phyloP scores from a whole-genome alignment of 2,113 vertebrate species.

The Brachionichthys hirsutus region DNA sequence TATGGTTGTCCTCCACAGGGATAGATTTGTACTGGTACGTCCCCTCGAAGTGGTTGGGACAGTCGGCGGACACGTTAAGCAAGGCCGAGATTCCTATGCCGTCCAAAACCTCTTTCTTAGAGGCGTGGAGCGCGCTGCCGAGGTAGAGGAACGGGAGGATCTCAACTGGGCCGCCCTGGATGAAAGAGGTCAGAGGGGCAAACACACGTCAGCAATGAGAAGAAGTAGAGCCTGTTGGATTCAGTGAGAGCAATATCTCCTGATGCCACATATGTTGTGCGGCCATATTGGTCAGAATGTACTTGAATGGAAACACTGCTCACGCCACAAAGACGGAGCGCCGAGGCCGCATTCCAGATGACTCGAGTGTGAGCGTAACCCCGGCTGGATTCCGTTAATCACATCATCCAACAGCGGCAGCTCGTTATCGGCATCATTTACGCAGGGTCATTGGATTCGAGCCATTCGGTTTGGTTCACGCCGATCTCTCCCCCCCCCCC shows the following conservation, averaged over 20 bases:
- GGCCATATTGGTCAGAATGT: too few species aligned
- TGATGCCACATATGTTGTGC: too few species aligned
- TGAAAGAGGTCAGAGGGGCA: slow-evolving; percentile 20
- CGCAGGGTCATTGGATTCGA: too few species aligned
- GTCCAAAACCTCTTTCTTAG: slow-evolving; percentile 93
- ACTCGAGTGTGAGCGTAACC: slow-evolving; percentile 25
- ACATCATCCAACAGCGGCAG: slow-evolving; percentile 22
- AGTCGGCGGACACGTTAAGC: slow-evolving; percentile 96
- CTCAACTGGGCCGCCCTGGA: slow-evolving; percentile 93
- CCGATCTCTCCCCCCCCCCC: slow-evolving; percentile 4
- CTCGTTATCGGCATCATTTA: slow-evolving; percentile 24
- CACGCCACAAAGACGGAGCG: slow-evolving; percentile 20
- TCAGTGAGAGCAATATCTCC: too few species aligned
- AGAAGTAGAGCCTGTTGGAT: too few species aligned
- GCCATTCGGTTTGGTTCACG: slow-evolving; percentile 15
- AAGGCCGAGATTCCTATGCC: slow-evolving; percentile 91
- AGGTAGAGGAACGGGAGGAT: slow-evolving; percentile 97
- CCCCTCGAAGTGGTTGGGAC: slow-evolving; percentile 97
- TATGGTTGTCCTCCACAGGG: slow-evolving; percentile 97
- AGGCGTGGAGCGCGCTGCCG: slow-evolving; percentile 95
- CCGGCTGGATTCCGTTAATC: slow-evolving; percentile 36
- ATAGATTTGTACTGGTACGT: slow-evolving; percentile 96
- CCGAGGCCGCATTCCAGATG: slow-evolving; percentile 14
- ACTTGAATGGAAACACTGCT: slow-evolving; percentile 1
- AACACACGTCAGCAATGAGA: slow-evolving; percentile 1